Conservation (phyloP, 2,888 invertebrate species). For the Himalopsyche anomala region DNA sequence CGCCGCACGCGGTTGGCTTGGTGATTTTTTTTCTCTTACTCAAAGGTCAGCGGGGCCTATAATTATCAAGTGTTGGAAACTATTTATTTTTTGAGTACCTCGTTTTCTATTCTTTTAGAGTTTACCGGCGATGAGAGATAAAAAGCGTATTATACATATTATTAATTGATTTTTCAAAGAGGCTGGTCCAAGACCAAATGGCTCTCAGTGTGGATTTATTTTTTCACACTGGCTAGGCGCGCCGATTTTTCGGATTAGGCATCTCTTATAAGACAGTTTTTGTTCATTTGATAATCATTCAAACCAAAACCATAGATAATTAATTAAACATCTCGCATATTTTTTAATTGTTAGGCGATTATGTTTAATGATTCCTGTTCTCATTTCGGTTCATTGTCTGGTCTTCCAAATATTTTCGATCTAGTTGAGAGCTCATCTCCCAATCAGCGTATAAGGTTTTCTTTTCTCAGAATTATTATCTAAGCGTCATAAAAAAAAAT, state of each 20-base stretch:
- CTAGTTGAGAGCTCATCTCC: too few species aligned
- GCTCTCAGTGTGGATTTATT: slow-evolving; percentile 34
- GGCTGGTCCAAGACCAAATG: neutral
- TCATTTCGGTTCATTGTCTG: too few species aligned
- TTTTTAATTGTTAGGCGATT: neutral
- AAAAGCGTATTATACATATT: slow-evolving; percentile 49
- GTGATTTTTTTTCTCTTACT: slow-evolving; percentile 45
- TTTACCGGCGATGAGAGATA: slow-evolving; percentile 54
- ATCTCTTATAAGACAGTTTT: neutral
- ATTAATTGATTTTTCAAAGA: slow-evolving; percentile 53
- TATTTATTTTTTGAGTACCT: slow-evolving; percentile 57
- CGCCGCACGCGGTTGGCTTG: neutral
- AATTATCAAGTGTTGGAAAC: slow-evolving; percentile 58
- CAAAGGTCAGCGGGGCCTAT: slow-evolving; percentile 47
- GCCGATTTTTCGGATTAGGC: slow-evolving; percentile 12
- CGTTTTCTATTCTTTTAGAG: slow-evolving; percentile 41
- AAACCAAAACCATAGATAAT: neutral
- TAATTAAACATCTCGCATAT: neutral
- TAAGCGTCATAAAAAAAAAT: too few species aligned
- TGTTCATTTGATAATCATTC: slow-evolving; percentile 28
- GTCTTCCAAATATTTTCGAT: too few species aligned
- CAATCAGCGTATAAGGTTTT: too few species aligned
- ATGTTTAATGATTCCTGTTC: too few species aligned
- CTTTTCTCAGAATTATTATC: too few species aligned
- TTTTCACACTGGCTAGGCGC: slow-evolving; percentile 14